phyloP scores from a whole-genome alignment of 2,113 vertebrate species.

The Sinocyclocheilus anophthalmus region DNA sequence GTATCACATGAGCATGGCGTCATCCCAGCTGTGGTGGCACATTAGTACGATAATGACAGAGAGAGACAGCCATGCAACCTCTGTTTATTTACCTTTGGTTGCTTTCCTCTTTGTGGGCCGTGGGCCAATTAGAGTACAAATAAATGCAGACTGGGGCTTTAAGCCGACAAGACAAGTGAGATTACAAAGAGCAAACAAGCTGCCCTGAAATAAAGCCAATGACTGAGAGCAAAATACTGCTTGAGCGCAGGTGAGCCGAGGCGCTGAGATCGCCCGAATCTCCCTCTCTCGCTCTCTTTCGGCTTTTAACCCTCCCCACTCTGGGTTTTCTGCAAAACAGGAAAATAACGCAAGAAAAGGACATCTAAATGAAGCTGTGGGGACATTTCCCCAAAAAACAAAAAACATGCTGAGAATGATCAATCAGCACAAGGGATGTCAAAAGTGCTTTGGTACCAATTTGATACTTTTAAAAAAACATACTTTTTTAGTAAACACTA shows the following conservation, averaged over 20 bases:
- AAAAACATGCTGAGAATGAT: constrained; percentile 31
- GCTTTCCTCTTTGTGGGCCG: constrained; percentile 15
- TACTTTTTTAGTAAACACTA: background rate
- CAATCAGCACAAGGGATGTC: constrained; percentile 9
- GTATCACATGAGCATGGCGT: background rate
- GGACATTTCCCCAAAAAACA: no score
- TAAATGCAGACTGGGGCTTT: constrained; percentile 25
- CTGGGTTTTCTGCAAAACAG: constrained; percentile 86
- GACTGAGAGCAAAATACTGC: constrained; percentile 54
- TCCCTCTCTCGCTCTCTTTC: constrained; percentile 88
- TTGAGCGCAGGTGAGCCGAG: constrained; percentile 62
- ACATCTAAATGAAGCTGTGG: constrained; percentile 45
- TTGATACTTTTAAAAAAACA: background rate
- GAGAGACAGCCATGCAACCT: constrained; percentile 31
- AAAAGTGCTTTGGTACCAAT: background rate
- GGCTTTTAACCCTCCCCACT: constrained; percentile 84
- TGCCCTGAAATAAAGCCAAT: constrained; percentile 49
- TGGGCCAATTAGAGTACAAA: constrained; percentile 28
- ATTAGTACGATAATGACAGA: constrained; percentile 38
- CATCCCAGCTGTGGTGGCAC: constrained; percentile 7
- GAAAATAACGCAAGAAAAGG: constrained; percentile 56
- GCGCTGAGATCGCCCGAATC: constrained; percentile 68
- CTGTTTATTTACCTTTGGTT: constrained; percentile 32
- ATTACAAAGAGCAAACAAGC: constrained; percentile 44
- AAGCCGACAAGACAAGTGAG: background rate